phyloP scores from a whole-genome alignment of 2,888 invertebrate species.

The Colostygia pectinataria region DNA sequence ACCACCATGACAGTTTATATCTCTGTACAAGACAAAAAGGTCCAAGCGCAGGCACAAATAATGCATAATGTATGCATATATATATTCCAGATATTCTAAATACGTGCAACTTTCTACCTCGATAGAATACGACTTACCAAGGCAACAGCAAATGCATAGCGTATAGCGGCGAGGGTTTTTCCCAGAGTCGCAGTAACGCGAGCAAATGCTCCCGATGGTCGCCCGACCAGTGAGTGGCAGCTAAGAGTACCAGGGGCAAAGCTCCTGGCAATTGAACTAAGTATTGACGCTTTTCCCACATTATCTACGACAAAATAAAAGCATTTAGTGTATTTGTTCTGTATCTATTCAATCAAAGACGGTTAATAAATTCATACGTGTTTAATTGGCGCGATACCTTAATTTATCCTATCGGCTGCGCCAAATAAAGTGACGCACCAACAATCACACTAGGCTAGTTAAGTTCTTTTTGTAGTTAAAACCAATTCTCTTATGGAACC shows the following conservation, averaged over 20 bases:
- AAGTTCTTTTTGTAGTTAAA: too few species aligned
- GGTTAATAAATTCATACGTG: too few species aligned
- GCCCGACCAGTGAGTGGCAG: conserved; percentile 96
- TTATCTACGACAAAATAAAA: conserved; percentile 73
- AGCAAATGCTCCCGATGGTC: conserved; percentile 93
- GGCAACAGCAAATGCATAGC: conserved; percentile 96
- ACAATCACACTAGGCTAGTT: background rate
- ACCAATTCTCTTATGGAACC: too few species aligned
- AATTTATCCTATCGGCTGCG: conserved; percentile 1
- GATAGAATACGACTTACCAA: too few species aligned
- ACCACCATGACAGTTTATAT: too few species aligned
- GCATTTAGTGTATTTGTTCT: background rate
- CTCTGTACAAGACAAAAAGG: too few species aligned
- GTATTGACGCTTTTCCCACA: conserved; percentile 98
- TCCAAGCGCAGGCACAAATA: too few species aligned
- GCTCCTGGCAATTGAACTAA: conserved; percentile 92
- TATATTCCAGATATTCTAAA: too few species aligned
- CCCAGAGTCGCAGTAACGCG: conserved; percentile 94
- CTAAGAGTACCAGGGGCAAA: conserved; percentile 92
- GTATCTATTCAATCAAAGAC: too few species aligned
- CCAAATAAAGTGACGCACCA: background rate
- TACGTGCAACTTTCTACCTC: too few species aligned
- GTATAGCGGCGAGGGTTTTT: conserved; percentile 91
- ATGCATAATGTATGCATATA: too few species aligned
- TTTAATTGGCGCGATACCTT: too few species aligned